Base-by-base conservation (phyloP, 2,888 invertebrate genomes). In the Oligia latruncula region DNA sequence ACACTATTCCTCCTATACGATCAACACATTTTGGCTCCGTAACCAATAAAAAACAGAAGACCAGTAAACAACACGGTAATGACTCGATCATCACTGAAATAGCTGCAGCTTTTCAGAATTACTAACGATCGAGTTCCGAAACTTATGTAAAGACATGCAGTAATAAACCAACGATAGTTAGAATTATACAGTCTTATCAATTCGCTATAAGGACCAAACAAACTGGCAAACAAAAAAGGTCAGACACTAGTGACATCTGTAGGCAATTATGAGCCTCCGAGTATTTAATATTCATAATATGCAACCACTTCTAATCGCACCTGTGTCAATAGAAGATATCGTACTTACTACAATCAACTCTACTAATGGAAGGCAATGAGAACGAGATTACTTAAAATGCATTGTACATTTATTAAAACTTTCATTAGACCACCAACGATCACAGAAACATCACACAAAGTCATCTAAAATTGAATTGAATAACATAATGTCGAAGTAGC, bases 381-480 rank as follows among this genome's bases (percentile, higher is more conserved):
- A 82, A 67, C 55, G 11, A 68, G 75, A 83, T 74, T 65, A 75
- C 62, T 64, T 46, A 15, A 65, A 75, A 71, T 58, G 15, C 11
- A n/a, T 72, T 29, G 35, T 72, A 65, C 46, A 80, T 80, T 84
- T 81, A 72, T 80, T 82, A 79, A 80, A 77, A 66, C 71, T 85
- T 74, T 77, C 70, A 77, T 79, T 83, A 87, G 93, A 92, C 93
- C 93, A 92, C 91, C 91, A 88, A 87, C 92, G 92, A 88, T 82
- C 87, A 86, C 75, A 82, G 76, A 82, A n/a, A n/a, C n/a, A n/a
- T n/a, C n/a, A 84, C 80, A 89, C 84, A 88, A 86, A 87, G 71
- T 84, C 82, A 84, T 89, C 79, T 82, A 66, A 85, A 82, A 81
- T 79, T 80, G 78, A 88, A 90, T 90, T 90, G 87, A 90, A 90